phyloP scores from a whole-genome alignment of 2,113 vertebrate species.

The Mormyrus iriodes region DNA sequence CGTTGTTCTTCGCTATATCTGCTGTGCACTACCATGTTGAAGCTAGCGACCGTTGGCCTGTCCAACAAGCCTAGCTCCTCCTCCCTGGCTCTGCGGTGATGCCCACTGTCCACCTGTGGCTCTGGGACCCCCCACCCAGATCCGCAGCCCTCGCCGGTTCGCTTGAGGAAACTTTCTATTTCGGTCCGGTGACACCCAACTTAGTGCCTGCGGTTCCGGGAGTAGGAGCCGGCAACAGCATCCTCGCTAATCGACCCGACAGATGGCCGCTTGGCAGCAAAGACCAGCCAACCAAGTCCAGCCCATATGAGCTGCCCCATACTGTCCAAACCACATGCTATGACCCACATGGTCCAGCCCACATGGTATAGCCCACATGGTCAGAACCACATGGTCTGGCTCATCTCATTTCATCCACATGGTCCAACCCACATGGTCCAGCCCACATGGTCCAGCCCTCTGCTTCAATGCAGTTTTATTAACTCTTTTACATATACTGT shows the following conservation, averaged over 20 bases:
- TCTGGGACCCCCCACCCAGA: not conserved
- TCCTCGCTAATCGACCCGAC: constrained; percentile 15
- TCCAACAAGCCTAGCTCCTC: not conserved
- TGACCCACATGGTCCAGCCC: not conserved
- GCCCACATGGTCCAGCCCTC: not conserved
- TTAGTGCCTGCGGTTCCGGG: not conserved
- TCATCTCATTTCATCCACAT: not conserved
- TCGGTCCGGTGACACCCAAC: not conserved
- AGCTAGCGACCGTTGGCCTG: not conserved
- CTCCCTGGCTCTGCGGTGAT: no score
- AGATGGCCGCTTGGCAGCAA: not conserved
- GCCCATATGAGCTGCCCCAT: not conserved
- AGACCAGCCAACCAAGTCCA: not conserved
- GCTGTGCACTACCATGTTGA: not conserved
- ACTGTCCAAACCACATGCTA: not conserved
- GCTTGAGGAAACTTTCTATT: not conserved
- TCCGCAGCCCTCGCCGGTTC: not conserved
- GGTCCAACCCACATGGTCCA: not conserved
- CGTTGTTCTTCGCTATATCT: not conserved
- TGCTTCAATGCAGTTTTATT: not conserved
- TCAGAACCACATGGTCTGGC: not conserved
- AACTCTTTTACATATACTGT: not conserved
- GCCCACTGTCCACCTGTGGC: not conserved
- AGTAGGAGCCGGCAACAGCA: not conserved
- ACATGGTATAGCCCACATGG: not conserved